Conservation (phyloP, 2,113 vertebrate species). For the Neogobius melanostomus region DNA sequence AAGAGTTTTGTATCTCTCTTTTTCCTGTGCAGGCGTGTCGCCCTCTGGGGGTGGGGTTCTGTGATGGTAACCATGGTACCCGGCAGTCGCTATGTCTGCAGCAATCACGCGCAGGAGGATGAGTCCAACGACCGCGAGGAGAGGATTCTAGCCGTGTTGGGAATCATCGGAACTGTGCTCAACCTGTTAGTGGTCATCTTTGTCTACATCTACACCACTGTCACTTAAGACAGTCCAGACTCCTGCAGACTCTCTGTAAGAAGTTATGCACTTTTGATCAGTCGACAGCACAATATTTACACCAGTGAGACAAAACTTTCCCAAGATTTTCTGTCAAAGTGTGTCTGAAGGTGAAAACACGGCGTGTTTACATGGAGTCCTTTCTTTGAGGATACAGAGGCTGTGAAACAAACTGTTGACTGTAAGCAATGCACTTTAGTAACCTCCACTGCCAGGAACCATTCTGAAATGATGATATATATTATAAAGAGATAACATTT, state of each 20-base stretch:
- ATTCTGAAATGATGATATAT: no score
- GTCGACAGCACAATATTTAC: constrained; percentile 20
- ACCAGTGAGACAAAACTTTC: constrained; percentile 5
- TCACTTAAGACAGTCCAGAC: constrained; percentile 59
- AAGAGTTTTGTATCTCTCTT: background rate
- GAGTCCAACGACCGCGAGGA: constrained; percentile 78
- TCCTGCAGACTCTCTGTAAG: constrained; percentile 25
- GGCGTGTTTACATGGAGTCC: background rate
- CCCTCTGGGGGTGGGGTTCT: constrained; percentile 69
- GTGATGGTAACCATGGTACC: constrained; percentile 81
- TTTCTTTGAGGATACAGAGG: background rate
- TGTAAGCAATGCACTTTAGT: background rate
- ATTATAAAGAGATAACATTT: constrained; percentile 8
- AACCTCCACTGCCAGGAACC: constrained; percentile 2
- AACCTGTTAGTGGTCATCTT: constrained; percentile 85
- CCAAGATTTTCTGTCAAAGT: background rate
- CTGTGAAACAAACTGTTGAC: constrained; percentile 10
- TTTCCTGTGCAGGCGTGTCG: constrained; percentile 59
- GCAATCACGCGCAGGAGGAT: constrained; percentile 64
- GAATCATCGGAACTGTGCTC: constrained; percentile 82
- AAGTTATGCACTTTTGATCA: background rate
- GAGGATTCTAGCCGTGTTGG: constrained; percentile 75
- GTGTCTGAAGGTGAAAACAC: constrained; percentile 9
- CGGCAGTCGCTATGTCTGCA: constrained; percentile 69
- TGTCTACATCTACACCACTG: constrained; percentile 85